Base-by-base conservation (phyloP, 2,888 invertebrate genomes). In the Acanthosepion lycidas region DNA sequence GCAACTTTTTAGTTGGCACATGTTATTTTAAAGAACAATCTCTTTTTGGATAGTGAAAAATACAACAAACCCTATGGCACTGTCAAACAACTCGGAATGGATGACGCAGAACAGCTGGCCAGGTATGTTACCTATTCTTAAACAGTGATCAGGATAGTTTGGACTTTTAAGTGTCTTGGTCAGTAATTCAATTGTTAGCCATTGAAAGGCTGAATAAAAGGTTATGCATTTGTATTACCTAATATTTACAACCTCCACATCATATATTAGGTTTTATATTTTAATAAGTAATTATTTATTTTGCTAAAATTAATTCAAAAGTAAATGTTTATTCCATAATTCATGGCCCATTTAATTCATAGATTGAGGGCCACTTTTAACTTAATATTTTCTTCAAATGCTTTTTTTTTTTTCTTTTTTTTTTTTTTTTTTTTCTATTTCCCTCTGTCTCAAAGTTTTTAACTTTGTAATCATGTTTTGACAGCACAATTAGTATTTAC, bases 101-200 rank as follows among this genome's bases (percentile, higher is more conserved):
- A 78, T 78, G 78, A 78, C 78, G 78, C 78, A 78, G 78, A 78
- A 78, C 78, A 78, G 78, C 78, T 78, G 78, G 78, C 78, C 78
- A 78, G 78, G 78, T 53, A 93, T 93, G 53, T 51, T 93, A 93
- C 93, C 93, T 93, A 51, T 93, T 49, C 51, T 93, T 93, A 33
- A 53, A 93, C 28, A 42, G 42, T 93, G 49, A 28, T 42, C 53
- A 59, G 59, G 59, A 59, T 59, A 49, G 33, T 49, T 49, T 49
- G 49, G 28, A 33, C 28, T 28, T 33, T 33, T 28, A 48, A 18
- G 53, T 93, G 48, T 48, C 26, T 53, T 15, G 93, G 93, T 51
- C 33, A 33, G 28, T 48, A 28, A 53, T 93, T 53, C 18, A 28
- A 53, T 93, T 53, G 33, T 42, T 28, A 28, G 93, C 28, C 28